Conservation (phyloP, 2,113 vertebrate genomes). For the Echinops telfairi region DNA sequence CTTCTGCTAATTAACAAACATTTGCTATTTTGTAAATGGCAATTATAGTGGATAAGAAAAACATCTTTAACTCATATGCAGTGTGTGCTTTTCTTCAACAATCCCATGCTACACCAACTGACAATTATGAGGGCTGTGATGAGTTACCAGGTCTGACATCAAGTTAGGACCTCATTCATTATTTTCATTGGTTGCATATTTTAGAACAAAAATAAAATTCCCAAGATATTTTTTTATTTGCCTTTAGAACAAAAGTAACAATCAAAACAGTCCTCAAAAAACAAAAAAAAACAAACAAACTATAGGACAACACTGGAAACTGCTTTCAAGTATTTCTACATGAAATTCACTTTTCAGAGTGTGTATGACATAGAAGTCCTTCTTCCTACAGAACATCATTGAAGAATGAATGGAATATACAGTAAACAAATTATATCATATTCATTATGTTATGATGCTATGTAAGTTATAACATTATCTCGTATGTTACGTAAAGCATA, state of each 20-base stretch:
- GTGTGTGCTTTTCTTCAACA: not conserved
- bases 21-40: slow-evolving; percentile 38
- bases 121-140: slow-evolving; percentile 44
- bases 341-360: not conserved
- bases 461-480: no score
- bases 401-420: not conserved
- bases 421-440: not conserved
- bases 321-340: not conserved
- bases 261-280: slow-evolving; percentile 9
- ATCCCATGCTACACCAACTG: not conserved
- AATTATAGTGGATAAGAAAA: slow-evolving; percentile 28
- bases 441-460: no score
- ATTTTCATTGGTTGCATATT: slow-evolving; percentile 35
- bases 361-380: not conserved
- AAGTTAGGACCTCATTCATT: slow-evolving; percentile 56
- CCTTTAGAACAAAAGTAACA: slow-evolving; percentile 30
- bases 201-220: slow-evolving; percentile 74
- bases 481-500: no score
- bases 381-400: not conserved
- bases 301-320: not conserved
- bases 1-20: not conserved
- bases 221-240: not conserved
- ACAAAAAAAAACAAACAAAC: not conserved
- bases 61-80: not conserved
- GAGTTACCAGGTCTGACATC: slow-evolving; percentile 64